phyloP scores from a whole-genome alignment of 2,888 invertebrate species.

The Nephrotoma appendiculata region DNA sequence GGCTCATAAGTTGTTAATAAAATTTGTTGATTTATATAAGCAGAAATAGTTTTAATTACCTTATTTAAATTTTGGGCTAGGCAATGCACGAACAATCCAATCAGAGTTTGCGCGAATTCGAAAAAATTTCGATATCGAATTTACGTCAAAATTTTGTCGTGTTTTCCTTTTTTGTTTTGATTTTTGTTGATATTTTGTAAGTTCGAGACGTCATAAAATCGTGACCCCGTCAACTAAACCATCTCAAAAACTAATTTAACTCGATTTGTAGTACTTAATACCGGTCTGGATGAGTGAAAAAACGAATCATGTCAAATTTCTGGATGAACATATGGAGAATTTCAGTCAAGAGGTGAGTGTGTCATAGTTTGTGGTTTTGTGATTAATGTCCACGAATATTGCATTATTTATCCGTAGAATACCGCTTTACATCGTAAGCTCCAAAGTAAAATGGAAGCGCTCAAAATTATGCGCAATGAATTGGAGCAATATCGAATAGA shows the following conservation, averaged over 20 bases:
- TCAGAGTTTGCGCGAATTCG: background rate
- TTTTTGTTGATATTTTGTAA: background rate
- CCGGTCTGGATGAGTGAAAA: background rate
- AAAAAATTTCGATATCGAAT: background rate
- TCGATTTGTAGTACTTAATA: background rate
- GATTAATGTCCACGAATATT: background rate
- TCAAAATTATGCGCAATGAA: conserved; percentile 62
- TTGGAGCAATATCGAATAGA: conserved; percentile 65
- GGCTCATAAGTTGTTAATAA: background rate
- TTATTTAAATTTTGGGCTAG: background rate
- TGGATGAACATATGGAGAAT: conserved; percentile 34
- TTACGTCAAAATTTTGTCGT: background rate
- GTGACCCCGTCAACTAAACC: background rate
- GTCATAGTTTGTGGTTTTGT: background rate
- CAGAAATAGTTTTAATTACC: background rate
- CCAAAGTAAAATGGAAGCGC: conserved; percentile 67
- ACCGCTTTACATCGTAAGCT: conserved; percentile 52
- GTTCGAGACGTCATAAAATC: background rate
- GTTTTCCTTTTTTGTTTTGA: background rate
- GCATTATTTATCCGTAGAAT: background rate
- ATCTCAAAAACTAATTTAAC: background rate
- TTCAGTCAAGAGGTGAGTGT: conserved; percentile 30
- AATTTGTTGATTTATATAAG: background rate
- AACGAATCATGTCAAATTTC: conserved; percentile 20
- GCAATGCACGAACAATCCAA: background rate